Percentiles rank a stretch among this genome's conserved stretches.
phyloP scores from a whole-genome alignment of 2,797 vertebrate species.

The Amblyopsis hoosieri region DNA sequence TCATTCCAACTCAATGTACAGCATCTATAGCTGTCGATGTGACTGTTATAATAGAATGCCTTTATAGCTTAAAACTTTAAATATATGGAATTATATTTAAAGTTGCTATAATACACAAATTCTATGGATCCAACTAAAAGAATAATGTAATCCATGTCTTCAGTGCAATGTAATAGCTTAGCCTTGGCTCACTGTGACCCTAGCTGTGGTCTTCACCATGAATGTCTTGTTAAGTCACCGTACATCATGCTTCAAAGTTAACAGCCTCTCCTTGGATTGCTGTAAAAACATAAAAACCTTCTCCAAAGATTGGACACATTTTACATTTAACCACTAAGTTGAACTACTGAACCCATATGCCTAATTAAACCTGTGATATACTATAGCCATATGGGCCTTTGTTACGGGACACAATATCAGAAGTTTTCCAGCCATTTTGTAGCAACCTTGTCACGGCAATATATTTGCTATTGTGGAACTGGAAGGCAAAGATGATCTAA shows the following conservation, averaged over 20 bases:
- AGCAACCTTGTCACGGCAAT: conserved; percentile 1
- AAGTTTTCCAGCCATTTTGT: conserved; percentile 4
- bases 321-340: conserved; percentile 38
- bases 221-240: conserved; percentile 22
- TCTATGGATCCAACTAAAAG: too few relatives aligned
- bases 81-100: too few relatives aligned
- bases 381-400: not conserved
- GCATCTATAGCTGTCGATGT: too few relatives aligned
- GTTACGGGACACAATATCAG: conserved; percentile 2
- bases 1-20: too few relatives aligned
- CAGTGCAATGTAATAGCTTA: too few relatives aligned
- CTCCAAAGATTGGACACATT: conserved; percentile 46
- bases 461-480: conserved; percentile 4
- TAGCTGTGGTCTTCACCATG: too few relatives aligned
- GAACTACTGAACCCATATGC: conserved; percentile 24
- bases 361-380: conserved; percentile 40
- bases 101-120: too few relatives aligned
- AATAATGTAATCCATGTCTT: too few relatives aligned
- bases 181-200: too few relatives aligned
- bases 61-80: too few relatives aligned
- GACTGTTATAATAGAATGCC: too few relatives aligned
- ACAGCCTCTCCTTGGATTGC: conserved; percentile 30
- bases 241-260: conserved; percentile 33
- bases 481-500: too few relatives aligned
- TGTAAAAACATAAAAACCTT: conserved; percentile 38